Conservation (phyloP, 2,797 vertebrate species). For the Sebastiscus albofasciatus region DNA sequence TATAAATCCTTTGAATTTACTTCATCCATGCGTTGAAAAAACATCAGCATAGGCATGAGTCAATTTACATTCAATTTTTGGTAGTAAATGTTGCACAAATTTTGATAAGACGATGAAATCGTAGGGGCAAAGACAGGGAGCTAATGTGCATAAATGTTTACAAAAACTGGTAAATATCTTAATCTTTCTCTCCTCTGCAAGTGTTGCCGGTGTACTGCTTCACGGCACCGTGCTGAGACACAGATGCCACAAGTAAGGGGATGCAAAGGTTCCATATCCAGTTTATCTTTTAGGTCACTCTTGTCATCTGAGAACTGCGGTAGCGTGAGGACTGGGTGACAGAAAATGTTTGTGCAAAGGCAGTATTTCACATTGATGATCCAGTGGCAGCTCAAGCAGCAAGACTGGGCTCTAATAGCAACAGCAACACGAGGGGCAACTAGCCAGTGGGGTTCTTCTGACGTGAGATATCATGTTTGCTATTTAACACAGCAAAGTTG, state of each 20-base stretch:
- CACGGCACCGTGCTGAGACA: not conserved
- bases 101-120: not conserved
- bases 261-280: slow-evolving; percentile 9
- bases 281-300: slow-evolving; percentile 33
- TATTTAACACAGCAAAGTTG: not conserved
- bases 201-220: not conserved
- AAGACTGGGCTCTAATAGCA: slow-evolving; percentile 1
- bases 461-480: slow-evolving; percentile 5
- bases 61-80: not conserved
- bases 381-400: slow-evolving; percentile 36
- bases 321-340: slow-evolving; percentile 20
- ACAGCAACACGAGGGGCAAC: not conserved
- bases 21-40: not conserved
- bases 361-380: slow-evolving; percentile 48
- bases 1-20: slow-evolving; percentile 30
- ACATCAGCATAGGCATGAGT: not conserved
- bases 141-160: not conserved
- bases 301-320: slow-evolving; percentile 40
- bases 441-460: not conserved
- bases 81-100: not conserved
- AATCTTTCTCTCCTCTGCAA: not conserved
- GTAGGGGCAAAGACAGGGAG: not conserved
- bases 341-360: slow-evolving; percentile 44
- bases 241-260: slow-evolving; percentile 1
- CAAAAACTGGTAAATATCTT: not conserved